phyloP scores from a whole-genome alignment of 2,113 vertebrate species.

The Microtus oregoni region DNA sequence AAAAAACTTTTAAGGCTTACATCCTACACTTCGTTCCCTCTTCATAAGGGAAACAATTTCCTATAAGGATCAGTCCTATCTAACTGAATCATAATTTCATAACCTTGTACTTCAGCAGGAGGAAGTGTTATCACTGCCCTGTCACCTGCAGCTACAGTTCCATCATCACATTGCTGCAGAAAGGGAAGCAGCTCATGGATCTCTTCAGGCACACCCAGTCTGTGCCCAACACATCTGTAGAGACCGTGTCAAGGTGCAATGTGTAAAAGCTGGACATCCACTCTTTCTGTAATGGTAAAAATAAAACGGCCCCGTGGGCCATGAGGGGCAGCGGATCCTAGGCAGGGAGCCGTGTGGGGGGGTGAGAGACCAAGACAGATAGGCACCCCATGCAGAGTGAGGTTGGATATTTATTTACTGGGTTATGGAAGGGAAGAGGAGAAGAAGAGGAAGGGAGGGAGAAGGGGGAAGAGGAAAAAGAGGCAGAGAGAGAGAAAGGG shows the following conservation, averaged over 20 bases:
- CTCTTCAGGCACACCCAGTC: neutral
- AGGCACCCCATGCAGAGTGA: too few relatives aligned
- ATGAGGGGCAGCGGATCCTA: too few relatives aligned
- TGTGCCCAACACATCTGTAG: neutral
- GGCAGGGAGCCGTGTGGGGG: too few relatives aligned
- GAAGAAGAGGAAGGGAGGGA: too few relatives aligned
- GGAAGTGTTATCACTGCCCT: neutral
- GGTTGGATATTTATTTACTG: too few relatives aligned
- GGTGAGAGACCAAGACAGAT: too few relatives aligned
- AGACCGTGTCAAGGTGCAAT: neutral
- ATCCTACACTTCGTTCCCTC: neutral
- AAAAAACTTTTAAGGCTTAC: neutral
- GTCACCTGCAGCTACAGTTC: neutral
- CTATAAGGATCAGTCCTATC: neutral
- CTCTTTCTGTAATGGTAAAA: neutral
- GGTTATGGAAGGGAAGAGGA: too few relatives aligned
- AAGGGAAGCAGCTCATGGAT: neutral
- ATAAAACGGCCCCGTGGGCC: too few relatives aligned
- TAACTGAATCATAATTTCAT: neutral
- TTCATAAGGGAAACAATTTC: neutral
- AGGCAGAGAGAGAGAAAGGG: too few relatives aligned
- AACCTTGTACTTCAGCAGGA: neutral
- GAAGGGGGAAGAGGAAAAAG: too few relatives aligned
- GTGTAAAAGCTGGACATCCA: neutral
- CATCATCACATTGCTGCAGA: neutral